A percentile compares a stretch with the other conserved stretches of the same genome.
phyloP scores from a whole-genome alignment of 2,797 vertebrate genomes.

The Sebastes kiyomatsui region DNA sequence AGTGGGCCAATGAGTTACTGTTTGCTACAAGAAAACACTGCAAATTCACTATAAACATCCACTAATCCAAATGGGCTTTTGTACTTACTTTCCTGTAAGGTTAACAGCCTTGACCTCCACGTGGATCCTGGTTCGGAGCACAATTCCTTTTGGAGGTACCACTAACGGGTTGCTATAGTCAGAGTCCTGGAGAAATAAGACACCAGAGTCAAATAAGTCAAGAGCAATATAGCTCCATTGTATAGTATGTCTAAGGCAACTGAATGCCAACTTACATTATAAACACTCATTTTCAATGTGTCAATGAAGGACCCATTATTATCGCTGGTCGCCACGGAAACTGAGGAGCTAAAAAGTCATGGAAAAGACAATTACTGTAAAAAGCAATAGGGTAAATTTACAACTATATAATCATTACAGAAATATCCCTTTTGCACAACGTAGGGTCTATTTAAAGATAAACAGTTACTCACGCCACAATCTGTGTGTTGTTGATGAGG shows the following conservation, averaged over 20 bases:
- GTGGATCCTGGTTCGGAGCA: constrained; percentile 72
- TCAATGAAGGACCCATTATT: constrained; percentile 86
- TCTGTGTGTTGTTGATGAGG: constrained; percentile 83
- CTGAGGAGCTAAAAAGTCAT: constrained; percentile 76
- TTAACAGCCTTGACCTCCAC: constrained; percentile 82
- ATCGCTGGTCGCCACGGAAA: constrained; percentile 81
- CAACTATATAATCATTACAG: not conserved
- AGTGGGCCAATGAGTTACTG: not conserved
- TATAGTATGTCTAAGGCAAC: not conserved
- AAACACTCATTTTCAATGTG: constrained; percentile 80
- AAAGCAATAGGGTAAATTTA: not conserved
- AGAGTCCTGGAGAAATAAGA: constrained; percentile 65
- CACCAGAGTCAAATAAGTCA: not conserved
- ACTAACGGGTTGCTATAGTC: constrained; percentile 57
- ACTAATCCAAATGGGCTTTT: not conserved
- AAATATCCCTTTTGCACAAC: not conserved
- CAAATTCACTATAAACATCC: not conserved
- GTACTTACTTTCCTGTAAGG: constrained; percentile 84
- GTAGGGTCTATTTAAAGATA: not conserved
- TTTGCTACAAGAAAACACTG: not conserved
- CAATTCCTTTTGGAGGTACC: constrained; percentile 73
- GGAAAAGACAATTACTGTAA: not conserved
- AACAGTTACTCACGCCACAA: constrained; percentile 76
- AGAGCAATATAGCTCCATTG: not conserved
- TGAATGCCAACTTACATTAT: constrained; percentile 67